These are phyloP conservation scores for Lateolabrax maculatus DNA, from an alignment of 2,797 vertebrate genomes.

Conservation along the genomic window DNA sequence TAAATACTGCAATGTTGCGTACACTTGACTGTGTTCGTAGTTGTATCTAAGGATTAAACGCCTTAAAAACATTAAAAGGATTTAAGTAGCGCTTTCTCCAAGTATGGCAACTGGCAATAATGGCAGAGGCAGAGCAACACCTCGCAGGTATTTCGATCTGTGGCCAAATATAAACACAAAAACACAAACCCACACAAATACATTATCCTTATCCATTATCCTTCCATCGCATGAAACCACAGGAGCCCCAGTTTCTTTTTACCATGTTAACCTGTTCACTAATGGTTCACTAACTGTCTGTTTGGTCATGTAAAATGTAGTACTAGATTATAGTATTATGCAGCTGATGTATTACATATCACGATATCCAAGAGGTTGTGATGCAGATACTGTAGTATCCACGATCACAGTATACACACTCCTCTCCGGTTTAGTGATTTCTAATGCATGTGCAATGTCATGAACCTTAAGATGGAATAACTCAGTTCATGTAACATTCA, in stretches of 20 bases:
- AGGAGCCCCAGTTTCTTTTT: background rate
- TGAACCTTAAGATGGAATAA: background rate
- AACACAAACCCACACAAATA: background rate
- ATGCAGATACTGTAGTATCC: background rate
- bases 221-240: background rate
- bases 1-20: background rate
- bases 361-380: background rate
- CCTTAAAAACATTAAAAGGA: background rate
- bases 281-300: constrained; percentile 44
- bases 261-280: constrained; percentile 32
- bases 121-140: background rate
- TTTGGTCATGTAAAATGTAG: constrained; percentile 17
- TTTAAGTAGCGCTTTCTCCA: no score
- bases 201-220: background rate
- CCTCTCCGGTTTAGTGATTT: background rate
- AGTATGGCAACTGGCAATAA: background rate
- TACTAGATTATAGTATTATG: background rate
- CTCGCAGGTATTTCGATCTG: background rate
- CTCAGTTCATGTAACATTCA: background rate
- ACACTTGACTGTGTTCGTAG: background rate
- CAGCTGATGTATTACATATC: background rate
- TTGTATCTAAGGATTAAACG: background rate
- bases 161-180: background rate
- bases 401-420: background rate
- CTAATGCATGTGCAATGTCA: background rate